phyloP scores from a whole-genome alignment of 1,140 invertebrate species.

The Gonatopus flavifemur region DNA sequence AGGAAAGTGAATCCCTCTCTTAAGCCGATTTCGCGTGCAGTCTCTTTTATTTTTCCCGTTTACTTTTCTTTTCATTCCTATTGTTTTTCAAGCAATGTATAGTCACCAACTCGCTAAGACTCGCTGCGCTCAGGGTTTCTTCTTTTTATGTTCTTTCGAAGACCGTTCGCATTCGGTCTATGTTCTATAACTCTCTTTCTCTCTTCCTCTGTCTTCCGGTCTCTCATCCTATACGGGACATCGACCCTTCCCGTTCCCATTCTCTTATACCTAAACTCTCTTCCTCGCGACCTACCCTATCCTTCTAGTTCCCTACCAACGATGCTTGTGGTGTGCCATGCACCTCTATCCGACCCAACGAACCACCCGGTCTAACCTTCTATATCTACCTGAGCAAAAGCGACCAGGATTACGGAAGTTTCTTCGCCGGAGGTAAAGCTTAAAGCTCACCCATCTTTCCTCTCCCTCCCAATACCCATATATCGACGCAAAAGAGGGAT shows the following conservation, averaged over 20 bases:
- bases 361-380: too few species aligned
- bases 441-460: constrained; percentile 13
- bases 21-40: constrained; percentile 27
- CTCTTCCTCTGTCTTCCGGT: neutral
- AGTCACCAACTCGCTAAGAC: constrained; percentile 7
- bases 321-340: constrained; percentile 4
- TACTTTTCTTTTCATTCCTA: neutral
- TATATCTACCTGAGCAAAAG: constrained; percentile 29
- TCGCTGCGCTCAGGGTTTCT: constrained; percentile 7
- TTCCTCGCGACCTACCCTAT: constrained; percentile 6
- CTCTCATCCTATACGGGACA: constrained; percentile 16
- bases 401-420: constrained; percentile 37
- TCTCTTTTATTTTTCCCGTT: constrained; percentile 10
- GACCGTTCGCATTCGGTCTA: neutral
- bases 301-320: neutral
- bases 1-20: constrained; percentile 43
- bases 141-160: too few species aligned
- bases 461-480: too few species aligned
- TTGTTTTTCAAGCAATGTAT: constrained; percentile 3
- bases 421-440: constrained; percentile 32
- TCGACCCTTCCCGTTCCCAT: constrained; percentile 14
- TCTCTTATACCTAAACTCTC: constrained; percentile 9
- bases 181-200: neutral
- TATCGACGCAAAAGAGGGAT: too few species aligned
- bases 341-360: too few species aligned